Percentiles rank a stretch among this genome's conserved stretches.
Conservation (phyloP, 2,888 invertebrate species). For the Homarus gammarus region DNA sequence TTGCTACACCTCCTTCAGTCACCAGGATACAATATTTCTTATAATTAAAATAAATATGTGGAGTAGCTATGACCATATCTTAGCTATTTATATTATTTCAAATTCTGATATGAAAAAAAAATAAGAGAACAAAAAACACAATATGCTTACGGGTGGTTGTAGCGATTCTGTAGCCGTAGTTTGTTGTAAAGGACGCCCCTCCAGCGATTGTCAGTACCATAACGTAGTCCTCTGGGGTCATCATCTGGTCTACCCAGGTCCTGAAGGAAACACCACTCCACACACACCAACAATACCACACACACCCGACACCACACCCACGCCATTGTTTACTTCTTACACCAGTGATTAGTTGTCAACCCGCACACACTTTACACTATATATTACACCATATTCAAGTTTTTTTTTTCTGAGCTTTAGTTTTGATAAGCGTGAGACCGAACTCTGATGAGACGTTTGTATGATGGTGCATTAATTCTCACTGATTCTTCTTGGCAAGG, state of each 20-base stretch:
- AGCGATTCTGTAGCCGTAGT: conserved; percentile 31
- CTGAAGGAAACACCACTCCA: conserved; percentile 2
- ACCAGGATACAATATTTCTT: not conserved
- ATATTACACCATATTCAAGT: no score
- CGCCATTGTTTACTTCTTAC: not conserved
- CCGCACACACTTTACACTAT: not conserved
- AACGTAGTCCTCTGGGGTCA: conserved; percentile 38
- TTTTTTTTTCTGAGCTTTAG: no score
- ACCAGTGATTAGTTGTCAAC: not conserved
- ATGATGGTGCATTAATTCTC: not conserved
- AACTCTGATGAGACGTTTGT: no score
- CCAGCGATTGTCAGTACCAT: conserved; percentile 44
- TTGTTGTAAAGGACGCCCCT: conserved; percentile 23
- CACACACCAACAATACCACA: not conserved
- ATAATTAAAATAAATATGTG: not conserved
- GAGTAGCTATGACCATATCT: no score
- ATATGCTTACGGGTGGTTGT: conserved; percentile 55
- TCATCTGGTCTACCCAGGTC: conserved; percentile 52
- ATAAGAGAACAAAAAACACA: not conserved
- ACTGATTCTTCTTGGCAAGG: not conserved
- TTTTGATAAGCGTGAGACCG: no score
- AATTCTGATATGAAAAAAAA: not conserved
- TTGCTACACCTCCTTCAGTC: not conserved
- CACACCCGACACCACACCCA: not conserved
- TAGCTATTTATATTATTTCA: not conserved